Evolutionary conservation across 1,140 invertebrate species (phyloP), one percentile per base, ranked within the genome.

Genomic region (Trinorchestia longiramus): DNA sequence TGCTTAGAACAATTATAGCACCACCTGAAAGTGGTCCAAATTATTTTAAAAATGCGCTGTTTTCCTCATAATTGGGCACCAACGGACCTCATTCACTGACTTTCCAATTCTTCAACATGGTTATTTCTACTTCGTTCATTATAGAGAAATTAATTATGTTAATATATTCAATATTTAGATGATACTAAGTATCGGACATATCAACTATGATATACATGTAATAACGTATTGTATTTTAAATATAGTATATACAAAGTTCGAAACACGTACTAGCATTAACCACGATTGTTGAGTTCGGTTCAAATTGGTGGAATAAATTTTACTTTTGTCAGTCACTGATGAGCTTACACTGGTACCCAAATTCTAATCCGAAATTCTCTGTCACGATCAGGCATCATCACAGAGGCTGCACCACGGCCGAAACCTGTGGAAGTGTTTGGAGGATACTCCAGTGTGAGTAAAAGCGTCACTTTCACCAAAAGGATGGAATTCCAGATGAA

Each of bases 401-500:
- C 92, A 42, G 43, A 91, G 43, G 92, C 41, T 11, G 92, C 92
- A 40, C 92, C 92, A 11, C 8, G 92, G 17, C 92, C 92, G 43
- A 40, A 45, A 19, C 92, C 92, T 11, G 92, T 94, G 43, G 92
- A 94, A 40, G 92, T 94, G 36, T 45, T 94, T 11, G 92, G 92
- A 43, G 92, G 92, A 11, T 94, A 94, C 92, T 94, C 92, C 43
- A 94, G 92, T 44, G 92, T 94, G 15, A 94, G 43, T 44, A 94
- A 94, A 44, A 94, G 92, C 44, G 92, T 94, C 44, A 94, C 92
- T 47, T 44, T 94, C 92, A 94, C 92, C 36, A 94, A 45, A 94
- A 42, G 92, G 40, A 3, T 94, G 23, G 92, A 94, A 40, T 94
- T 94, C 40, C 92, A 94, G 47, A 94, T 94, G 92, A 43, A 94